Evolutionary conservation across 2,888 invertebrate genomes (phyloP).

Genomic region (Pachycephus smyrnensis): DNA sequence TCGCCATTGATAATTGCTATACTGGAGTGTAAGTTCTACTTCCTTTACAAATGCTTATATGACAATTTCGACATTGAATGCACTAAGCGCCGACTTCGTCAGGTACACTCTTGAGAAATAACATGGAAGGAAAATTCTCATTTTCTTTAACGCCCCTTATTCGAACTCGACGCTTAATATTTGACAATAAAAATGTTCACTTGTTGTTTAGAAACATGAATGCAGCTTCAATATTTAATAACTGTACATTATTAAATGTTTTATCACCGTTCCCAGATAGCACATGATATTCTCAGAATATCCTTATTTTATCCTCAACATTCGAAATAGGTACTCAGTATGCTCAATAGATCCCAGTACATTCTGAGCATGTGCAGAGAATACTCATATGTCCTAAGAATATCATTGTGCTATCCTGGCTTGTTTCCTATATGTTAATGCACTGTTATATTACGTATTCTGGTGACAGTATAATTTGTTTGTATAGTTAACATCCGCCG

Average conservation of each 20-base stretch:
- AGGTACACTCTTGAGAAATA: neutral
- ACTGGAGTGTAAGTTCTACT: slow-evolving; percentile 60
- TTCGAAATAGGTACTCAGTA: no score
- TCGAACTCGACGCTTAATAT: neutral
- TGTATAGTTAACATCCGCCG: neutral
- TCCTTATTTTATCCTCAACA: no score
- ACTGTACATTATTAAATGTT: neutral
- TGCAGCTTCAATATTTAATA: neutral
- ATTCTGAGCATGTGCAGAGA: no score
- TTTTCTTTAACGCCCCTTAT: neutral
- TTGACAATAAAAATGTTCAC: neutral
- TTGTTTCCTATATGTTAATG: neutral
- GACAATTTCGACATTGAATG: neutral
- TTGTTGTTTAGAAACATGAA: neutral
- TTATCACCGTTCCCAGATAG: neutral
- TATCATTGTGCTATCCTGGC: no score
- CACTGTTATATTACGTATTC: neutral
- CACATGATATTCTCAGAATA: no score
- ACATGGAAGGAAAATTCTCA: neutral
- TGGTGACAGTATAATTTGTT: neutral
- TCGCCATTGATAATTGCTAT: slow-evolving; percentile 61
- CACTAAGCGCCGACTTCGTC: neutral
- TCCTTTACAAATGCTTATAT: neutral
- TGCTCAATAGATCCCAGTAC: no score
- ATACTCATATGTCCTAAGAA: no score